Base-by-base conservation (phyloP, 2,888 invertebrate species). In the Danaus chrysippus region DNA sequence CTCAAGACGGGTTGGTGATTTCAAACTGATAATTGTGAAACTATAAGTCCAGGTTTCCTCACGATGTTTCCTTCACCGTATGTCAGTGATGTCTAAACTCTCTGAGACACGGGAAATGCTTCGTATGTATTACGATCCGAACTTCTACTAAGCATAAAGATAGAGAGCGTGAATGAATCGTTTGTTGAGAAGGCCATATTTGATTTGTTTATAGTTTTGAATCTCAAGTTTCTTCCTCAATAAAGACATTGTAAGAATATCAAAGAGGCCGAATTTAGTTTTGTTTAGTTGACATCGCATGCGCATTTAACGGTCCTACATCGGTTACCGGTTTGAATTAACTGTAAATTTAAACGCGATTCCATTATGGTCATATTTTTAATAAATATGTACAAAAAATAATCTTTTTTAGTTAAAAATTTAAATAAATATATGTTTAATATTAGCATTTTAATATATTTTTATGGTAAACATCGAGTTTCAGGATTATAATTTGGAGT, bases 111-210 rank as follows among this genome's bases (percentile, higher is more conserved):
- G 19, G 56, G 11, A 1, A 17, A 43, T 15, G 42, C 3, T 6
- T 43, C 12, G 42, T 11, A 49, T 15, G 55, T 49, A 42, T 61
- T 55, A 46, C 12, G 43, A 13, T 23, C 3, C 23, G 43, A 19
- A 46, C 54, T 43, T 56, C 44, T 57, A 59, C 54, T 23, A 54
- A 59, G 43, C 43, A 52, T 52, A 56, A 55, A 55, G 79, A 88
- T 89, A 87, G 88, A 87, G 84, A 82, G 84, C 84, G 79, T 76
- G 83, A 83, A 89, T 90, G 89, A 89, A 85, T 77, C 84, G 87
- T 90, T 87, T 84, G 81, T 88, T 82, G 85, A 73, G 23, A 34
- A 34, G 23, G 67, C 59, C 61, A 55, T 64, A 49, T 56, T 17
- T 5, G 23, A 6, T 34, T 34, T 34, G 23, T 2, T 34, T 34